Conservation (phyloP, 2,113 vertebrate species). For the Indicator maculatus region DNA sequence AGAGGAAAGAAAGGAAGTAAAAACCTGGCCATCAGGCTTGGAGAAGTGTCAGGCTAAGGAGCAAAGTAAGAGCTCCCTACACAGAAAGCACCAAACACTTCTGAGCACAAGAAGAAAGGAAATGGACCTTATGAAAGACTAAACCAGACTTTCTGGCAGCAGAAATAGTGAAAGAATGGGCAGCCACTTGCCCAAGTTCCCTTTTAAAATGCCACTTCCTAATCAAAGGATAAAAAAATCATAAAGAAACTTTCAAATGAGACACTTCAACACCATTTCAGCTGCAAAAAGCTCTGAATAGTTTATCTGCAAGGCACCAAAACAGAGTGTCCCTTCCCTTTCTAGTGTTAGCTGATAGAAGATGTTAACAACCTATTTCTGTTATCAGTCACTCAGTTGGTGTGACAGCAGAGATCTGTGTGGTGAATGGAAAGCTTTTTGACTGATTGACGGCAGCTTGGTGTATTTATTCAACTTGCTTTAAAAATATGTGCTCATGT, state of each 20-base stretch:
- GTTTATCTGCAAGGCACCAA: neutral
- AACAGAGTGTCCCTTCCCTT: neutral
- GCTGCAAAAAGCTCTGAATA: neutral
- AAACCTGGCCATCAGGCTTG: neutral
- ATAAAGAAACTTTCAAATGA: neutral
- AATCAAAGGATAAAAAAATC: neutral
- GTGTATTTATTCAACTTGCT: constrained; percentile 27
- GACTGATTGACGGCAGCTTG: constrained; percentile 29
- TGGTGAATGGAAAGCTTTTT: neutral
- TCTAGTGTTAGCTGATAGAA: neutral
- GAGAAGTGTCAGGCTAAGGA: neutral
- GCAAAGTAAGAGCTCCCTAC: neutral
- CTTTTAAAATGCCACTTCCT: neutral
- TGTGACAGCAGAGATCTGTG: neutral
- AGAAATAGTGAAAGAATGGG: neutral
- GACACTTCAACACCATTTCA: neutral
- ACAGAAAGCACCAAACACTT: neutral
- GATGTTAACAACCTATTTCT: neutral
- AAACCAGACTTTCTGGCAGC: neutral
- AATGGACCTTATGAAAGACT: neutral
- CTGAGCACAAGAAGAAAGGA: neutral
- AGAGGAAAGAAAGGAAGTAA: neutral
- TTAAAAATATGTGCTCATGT: constrained; percentile 31
- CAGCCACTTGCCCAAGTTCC: neutral
- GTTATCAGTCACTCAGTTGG: neutral